Base-by-base conservation (phyloP, 2,113 vertebrate genomes). In the Pluvianellus socialis region DNA sequence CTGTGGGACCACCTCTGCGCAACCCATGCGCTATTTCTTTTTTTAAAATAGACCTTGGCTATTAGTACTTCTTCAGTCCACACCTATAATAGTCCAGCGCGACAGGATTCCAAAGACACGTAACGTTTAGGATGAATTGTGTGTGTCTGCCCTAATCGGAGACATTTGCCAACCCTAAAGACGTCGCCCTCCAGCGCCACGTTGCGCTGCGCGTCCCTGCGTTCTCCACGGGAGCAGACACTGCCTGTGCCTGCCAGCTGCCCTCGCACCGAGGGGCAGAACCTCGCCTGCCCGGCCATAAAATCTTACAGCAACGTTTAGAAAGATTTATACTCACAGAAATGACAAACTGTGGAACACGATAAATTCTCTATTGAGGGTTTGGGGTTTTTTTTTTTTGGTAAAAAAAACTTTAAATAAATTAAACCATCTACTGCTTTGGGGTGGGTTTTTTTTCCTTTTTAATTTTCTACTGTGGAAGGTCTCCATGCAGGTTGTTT, bases 1-100 rank as follows among this genome's bases (percentile, higher is more conserved):
- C 93, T 67, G 38, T 4, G 77, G 86, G 70, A 79, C 94, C 86
- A 73, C 87, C 94, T 95, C 94, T 50, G 93, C n/a, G 14, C 97
- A 30, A 90, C 76, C 90, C 79, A 16, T 12, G 30, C 0, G 14
- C 96, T 90, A 6, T 63, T 63, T 53, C 30, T 11, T 58, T 84
- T 35, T 24, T 63, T 20, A 71, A 74, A 63, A 17, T 2, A 85
- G 86, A 33, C 35, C 73, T 76, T 76, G 18, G 55, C 77, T 76
- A 2, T 77, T 28, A 4, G 22, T 27, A 2, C 59, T n/a, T 47
- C 15, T 44, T 80, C 66, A 40, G 16, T 73, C 86, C 86, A 56
- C 88, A 19, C 50, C 88, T 88, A 52, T 33, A 72, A 79, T 2
- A 32, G 63, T 12, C 35, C 47, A 11, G 12, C 1, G 2, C 20